phyloP scores from a whole-genome alignment of 2,888 invertebrate genomes.

The Cantharis flavilabris region DNA sequence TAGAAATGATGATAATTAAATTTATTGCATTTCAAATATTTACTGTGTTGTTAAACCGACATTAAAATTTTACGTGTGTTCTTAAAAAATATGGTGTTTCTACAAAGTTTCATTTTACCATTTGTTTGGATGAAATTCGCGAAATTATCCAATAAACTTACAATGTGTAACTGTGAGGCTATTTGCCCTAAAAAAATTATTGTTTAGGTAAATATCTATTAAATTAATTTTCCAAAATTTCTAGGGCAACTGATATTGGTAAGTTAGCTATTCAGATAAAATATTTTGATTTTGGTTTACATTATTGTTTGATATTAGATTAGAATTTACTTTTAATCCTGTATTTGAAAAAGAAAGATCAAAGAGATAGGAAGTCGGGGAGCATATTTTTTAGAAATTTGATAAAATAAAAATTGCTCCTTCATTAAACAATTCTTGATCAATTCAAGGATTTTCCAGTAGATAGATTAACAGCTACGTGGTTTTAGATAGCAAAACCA shows the following conservation, averaged over 20 bases:
- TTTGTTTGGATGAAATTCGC: not conserved
- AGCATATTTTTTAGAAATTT: not conserved
- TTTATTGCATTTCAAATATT: not conserved
- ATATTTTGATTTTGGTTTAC: not conserved
- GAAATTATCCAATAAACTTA: not conserved
- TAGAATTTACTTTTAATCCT: not conserved
- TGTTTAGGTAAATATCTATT: not conserved
- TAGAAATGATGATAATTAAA: conserved; percentile 12
- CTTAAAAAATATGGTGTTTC: not conserved
- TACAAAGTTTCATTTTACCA: not conserved
- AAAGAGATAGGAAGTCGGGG: not conserved
- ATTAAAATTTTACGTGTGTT: not conserved
- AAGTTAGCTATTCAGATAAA: not conserved
- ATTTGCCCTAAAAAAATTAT: not conserved
- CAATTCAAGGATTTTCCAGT: not conserved
- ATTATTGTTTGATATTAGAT: not conserved
- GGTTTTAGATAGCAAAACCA: not conserved
- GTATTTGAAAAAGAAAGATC: not conserved
- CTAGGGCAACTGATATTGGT: not conserved
- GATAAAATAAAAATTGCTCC: not conserved
- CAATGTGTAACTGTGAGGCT: not conserved
- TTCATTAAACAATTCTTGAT: not conserved
- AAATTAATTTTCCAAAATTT: not conserved
- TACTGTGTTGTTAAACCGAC: not conserved
- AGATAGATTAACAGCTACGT: not conserved